Base-by-base conservation (phyloP, 2,113 vertebrate genomes). In the Callocephalon fimbriatum region DNA sequence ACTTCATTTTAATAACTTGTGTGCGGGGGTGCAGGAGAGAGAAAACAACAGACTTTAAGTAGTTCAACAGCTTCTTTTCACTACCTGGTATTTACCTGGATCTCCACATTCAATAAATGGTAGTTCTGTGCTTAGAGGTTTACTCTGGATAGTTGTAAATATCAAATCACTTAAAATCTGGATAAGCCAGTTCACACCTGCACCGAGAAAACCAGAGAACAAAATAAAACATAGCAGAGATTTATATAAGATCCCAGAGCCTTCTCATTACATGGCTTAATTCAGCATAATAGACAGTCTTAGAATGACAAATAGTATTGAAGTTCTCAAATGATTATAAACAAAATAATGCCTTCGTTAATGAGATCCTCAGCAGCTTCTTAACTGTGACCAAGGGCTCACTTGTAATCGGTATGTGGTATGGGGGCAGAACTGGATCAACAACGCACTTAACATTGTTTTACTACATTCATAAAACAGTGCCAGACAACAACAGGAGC, bases 51-150 rank as follows among this genome's bases (percentile, higher is more conserved):
- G 26, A 90, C n/a, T 86, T 90, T 6, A 74, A 78, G 44, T 67
- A 54, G 31, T 79, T 74, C 63, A 70, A 15, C 44, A 71, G 50
- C 44, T 95, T 18, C 26, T 89, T 89, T 78, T 79, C 48, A 97
- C 87, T 89, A 93, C 94, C 94, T 98, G 71, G n/a, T 97, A 98
- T 86, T 98, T 98, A 94, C 90, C 95, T 78, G 96, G 87, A 79
- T 97, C 96, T 58, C 96, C 95, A 95, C 88, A 96, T 86, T 97
- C 95, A 95, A 97, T 96, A 94, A 97, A 96, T 68, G 97, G 96
- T 50, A 97, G 93, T 93, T 98, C 96, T 83, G 58, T 45, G 56
- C 88, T 95, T 44, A 96, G 63, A 65, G 54, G 80, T 63, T 97
- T 97, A 63, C 53, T 96, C 51, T 95, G 86, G 51, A 48, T 77